Evolutionary conservation across 2,888 invertebrate species (phyloP).

Genomic region (Amorpha juglandis): DNA sequence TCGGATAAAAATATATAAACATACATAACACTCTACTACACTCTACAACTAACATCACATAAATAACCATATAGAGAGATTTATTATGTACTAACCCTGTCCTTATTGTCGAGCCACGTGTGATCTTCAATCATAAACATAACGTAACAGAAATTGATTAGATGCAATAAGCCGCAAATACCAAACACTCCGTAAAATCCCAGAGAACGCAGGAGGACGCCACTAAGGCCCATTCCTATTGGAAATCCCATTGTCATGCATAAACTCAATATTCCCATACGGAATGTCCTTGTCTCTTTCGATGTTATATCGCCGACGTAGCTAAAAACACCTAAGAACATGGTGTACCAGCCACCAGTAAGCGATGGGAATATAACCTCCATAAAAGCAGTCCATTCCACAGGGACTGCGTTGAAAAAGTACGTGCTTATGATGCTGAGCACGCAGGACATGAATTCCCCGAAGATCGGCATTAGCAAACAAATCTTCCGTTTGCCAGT

Average conservation of each 20-base stretch:
- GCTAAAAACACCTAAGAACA: constrained; percentile 84
- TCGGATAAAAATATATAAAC: too few species aligned
- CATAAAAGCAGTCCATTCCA: constrained; percentile 81
- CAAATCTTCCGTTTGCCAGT: constrained; percentile 84
- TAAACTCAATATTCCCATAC: constrained; percentile 82
- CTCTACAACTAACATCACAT: neutral
- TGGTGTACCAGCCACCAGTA: constrained; percentile 84
- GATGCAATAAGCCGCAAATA: constrained; percentile 68
- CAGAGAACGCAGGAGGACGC: constrained; percentile 63
- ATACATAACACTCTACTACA: too few species aligned
- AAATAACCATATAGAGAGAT: neutral
- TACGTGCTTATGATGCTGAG: constrained; percentile 82
- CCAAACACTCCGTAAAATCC: constrained; percentile 83
- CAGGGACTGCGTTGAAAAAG: constrained; percentile 80
- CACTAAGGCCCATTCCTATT: constrained; percentile 75
- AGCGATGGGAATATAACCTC: constrained; percentile 81
- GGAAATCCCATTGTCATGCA: constrained; percentile 80
- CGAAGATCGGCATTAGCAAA: constrained; percentile 83
- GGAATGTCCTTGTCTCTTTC: constrained; percentile 82
- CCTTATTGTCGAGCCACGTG: constrained; percentile 69
- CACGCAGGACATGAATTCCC: constrained; percentile 79
- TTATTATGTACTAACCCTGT: constrained; percentile 57
- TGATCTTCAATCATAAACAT: constrained; percentile 72
- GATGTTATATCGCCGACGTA: constrained; percentile 85
- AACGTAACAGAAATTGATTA: constrained; percentile 75